Percentiles rank a stretch among this genome's conserved stretches.
These are phyloP conservation scores for Pristionchus fissidentatus DNA, from an alignment of 2,888 invertebrate species.

Conservation along the genomic window DNA sequence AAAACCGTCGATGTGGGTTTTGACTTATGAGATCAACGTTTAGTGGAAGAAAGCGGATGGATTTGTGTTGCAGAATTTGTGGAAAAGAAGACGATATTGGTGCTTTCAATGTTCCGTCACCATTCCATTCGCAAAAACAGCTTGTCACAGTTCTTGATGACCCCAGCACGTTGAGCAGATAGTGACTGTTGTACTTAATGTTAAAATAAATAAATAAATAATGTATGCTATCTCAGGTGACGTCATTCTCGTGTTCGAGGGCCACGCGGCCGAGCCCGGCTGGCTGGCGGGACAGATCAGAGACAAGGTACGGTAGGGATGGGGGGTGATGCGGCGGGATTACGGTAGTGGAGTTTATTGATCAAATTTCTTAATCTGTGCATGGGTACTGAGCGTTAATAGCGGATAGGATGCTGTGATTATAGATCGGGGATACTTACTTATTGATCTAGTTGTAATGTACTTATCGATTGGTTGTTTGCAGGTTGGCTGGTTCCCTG, in stretches of 20 bases:
- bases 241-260: conserved; percentile 84
- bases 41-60: no score
- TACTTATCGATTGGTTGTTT: not conserved
- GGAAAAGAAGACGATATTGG: no score
- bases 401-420: not conserved
- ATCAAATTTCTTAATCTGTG: no score
- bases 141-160: no score
- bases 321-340: not conserved
- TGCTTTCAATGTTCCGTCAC: no score
- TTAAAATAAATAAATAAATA: no score
- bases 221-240: conserved; percentile 82
- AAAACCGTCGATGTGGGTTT: no score
- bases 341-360: not conserved
- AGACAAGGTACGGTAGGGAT: conserved; percentile 82
- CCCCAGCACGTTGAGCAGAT: no score
- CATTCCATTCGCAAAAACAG: no score
- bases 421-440: not conserved
- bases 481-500: conserved; percentile 76
- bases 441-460: not conserved
- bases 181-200: no score
- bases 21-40: no score
- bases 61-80: no score
- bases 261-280: conserved; percentile 94
- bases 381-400: not conserved
- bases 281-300: conserved; percentile 94